These are phyloP conservation scores for Embiotoca jacksoni DNA, from an alignment of 2,113 vertebrate species.

Conservation along the genomic window DNA sequence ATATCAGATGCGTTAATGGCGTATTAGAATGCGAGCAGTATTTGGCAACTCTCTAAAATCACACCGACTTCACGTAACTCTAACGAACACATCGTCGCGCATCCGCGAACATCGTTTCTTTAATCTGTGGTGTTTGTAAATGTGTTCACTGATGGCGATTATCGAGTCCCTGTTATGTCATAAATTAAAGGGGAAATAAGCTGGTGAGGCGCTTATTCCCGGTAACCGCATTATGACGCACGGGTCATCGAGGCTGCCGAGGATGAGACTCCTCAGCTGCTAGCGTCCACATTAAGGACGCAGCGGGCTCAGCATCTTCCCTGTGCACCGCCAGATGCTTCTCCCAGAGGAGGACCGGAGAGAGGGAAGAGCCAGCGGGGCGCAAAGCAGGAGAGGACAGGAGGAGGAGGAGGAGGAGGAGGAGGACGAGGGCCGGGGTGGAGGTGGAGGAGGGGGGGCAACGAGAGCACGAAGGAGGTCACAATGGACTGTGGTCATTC, in stretches of 20 bases:
- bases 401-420: background rate
- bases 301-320: conserved; percentile 31
- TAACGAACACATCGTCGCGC: conserved; percentile 1
- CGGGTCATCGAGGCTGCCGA: conserved; percentile 67
- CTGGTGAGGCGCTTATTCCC: conserved; percentile 77
- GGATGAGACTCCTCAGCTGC: conserved; percentile 56
- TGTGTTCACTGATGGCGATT: conserved; percentile 56
- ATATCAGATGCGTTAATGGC: conserved; percentile 1
- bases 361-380: background rate
- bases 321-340: conserved; percentile 11
- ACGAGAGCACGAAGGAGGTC: conserved; percentile 49
- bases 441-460: background rate
- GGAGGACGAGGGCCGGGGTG: too few relatives aligned
- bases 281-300: conserved; percentile 25
- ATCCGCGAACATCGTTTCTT: conserved; percentile 19
- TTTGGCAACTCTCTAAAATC: conserved; percentile 10
- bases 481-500: conserved; percentile 32
- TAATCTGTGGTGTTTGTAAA: conserved; percentile 49
- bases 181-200: conserved; percentile 78
- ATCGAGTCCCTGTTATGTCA: conserved; percentile 77
- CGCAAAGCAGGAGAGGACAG: conserved; percentile 13
- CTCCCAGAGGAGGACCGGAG: background rate
- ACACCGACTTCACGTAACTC: background rate
- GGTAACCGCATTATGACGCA: conserved; percentile 89
- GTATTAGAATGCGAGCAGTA: conserved; percentile 2